Evolutionary conservation across 2,888 invertebrate genomes (phyloP).

Genomic region (Dastarcus helophoroides): DNA sequence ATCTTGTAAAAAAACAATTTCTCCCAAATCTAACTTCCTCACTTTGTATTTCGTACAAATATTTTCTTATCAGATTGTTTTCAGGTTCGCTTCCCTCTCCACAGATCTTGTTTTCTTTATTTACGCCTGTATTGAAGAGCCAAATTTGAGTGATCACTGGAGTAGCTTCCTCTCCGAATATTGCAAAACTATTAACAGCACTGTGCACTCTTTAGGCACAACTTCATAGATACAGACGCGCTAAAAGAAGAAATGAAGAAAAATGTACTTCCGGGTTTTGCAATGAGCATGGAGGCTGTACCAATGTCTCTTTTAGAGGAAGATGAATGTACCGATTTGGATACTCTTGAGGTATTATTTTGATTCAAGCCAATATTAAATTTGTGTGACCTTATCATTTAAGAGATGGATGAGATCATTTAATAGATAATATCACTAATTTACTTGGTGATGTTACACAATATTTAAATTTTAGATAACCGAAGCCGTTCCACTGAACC

Average conservation of each 20-base stretch:
- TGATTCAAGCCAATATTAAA: slow-evolving; percentile 1
- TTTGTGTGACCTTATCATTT: too few relatives aligned
- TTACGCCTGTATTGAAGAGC: slow-evolving; percentile 50
- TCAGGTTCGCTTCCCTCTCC: slow-evolving; percentile 42
- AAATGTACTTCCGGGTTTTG: slow-evolving; percentile 45
- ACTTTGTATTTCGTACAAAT: neutral
- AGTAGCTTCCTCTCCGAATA: slow-evolving; percentile 50
- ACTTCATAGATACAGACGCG: slow-evolving; percentile 41
- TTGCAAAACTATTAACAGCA: slow-evolving; percentile 42
- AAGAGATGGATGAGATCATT: neutral
- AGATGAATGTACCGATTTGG: slow-evolving; percentile 46
- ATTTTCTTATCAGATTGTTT: slow-evolving; percentile 4
- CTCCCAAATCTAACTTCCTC: neutral
- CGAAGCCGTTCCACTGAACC: slow-evolving; percentile 45
- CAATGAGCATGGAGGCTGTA: slow-evolving; percentile 49
- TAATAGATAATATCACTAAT: too few relatives aligned
- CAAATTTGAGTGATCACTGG: slow-evolving; percentile 46
- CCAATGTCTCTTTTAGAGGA: slow-evolving; percentile 46
- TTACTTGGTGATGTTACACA: too few relatives aligned
- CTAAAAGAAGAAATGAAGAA: slow-evolving; percentile 46
- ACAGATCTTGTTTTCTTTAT: slow-evolving; percentile 49
- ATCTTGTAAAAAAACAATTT: too few relatives aligned
- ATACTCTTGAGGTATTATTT: slow-evolving; percentile 38
- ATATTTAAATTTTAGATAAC: slow-evolving; percentile 45
- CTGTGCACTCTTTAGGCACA: slow-evolving; percentile 48